These are phyloP conservation scores for Cataglyphis altisquamis DNA, from an alignment of 2,888 invertebrate species.

Conservation along the genomic window DNA sequence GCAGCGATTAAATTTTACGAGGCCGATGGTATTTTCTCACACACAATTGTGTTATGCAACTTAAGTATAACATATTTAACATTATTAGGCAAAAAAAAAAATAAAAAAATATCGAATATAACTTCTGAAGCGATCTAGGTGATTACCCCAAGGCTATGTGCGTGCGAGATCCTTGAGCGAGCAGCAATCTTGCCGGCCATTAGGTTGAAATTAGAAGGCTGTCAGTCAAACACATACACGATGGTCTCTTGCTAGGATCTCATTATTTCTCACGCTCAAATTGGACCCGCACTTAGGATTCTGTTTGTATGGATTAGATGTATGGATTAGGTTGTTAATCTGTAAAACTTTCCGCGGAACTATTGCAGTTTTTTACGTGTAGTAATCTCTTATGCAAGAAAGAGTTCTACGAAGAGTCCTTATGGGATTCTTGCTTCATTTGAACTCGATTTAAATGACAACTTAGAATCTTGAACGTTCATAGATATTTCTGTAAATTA, in stretches of 20 bases:
- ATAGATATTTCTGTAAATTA: background rate
- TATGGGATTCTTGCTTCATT: background rate
- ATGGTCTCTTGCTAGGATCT: constrained; percentile 20
- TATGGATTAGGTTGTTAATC: background rate
- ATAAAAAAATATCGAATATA: constrained; percentile 27
- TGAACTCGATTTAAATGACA: constrained; percentile 14
- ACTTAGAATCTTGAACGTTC: background rate
- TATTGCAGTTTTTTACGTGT: background rate
- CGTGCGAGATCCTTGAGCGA: constrained; percentile 35
- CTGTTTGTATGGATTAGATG: background rate
- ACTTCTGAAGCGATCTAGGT: constrained; percentile 33
- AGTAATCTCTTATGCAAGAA: background rate
- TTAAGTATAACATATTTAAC: background rate
- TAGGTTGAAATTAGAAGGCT: constrained; percentile 47
- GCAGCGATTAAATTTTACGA: constrained; percentile 42
- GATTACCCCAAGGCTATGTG: constrained; percentile 18
- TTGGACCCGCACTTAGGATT: constrained; percentile 7
- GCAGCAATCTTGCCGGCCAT: constrained; percentile 29
- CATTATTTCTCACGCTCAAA: constrained; percentile 32
- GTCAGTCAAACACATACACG: constrained; percentile 45
- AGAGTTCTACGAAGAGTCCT: background rate
- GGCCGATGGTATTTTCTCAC: constrained; percentile 12
- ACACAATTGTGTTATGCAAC: constrained; percentile 10
- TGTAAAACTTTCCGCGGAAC: constrained; percentile 11
- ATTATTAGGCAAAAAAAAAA: background rate